Percentiles rank a stretch among this genome's conserved stretches.
phyloP scores from a whole-genome alignment of 2,113 vertebrate genomes.

The Asarcornis scutulata region DNA sequence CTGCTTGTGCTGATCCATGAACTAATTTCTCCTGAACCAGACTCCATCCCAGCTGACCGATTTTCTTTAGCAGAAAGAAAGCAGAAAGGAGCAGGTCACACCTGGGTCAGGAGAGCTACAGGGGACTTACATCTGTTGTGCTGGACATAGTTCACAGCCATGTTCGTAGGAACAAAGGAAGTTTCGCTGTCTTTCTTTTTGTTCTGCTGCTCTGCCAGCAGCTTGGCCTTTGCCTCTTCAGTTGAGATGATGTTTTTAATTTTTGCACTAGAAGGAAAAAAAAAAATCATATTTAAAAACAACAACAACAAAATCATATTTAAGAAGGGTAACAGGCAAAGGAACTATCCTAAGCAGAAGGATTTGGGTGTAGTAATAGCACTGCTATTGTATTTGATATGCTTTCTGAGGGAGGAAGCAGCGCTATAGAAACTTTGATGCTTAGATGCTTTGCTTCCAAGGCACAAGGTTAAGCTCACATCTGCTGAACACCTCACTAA shows the following conservation, averaged over 20 bases:
- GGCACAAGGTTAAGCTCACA: not conserved
- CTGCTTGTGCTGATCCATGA: not conserved
- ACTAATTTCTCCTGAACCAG: not conserved
- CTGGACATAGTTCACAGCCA: constrained; percentile 97
- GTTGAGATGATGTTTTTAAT: constrained; percentile 98
- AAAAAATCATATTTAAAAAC: not conserved
- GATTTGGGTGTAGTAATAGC: not conserved
- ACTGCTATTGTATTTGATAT: not conserved
- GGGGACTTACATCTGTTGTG: constrained; percentile 93
- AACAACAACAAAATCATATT: too few relatives aligned
- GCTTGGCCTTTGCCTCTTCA: constrained; percentile 95
- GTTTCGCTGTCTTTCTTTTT: constrained; percentile 96
- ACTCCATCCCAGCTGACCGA: not conserved
- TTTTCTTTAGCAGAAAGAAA: not conserved
- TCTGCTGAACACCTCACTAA: not conserved
- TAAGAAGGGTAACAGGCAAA: not conserved
- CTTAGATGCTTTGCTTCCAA: not conserved
- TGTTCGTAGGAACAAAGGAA: constrained; percentile 97
- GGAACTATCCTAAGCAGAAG: not conserved
- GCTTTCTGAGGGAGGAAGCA: not conserved
- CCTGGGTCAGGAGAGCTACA: not conserved
- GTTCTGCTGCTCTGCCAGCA: constrained; percentile 94
- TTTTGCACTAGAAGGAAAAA: constrained; percentile 84
- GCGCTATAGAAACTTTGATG: not conserved
- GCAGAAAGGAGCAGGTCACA: not conserved